Conservation (phyloP, 2,113 vertebrate species). For the Pteronura brasiliensis region DNA sequence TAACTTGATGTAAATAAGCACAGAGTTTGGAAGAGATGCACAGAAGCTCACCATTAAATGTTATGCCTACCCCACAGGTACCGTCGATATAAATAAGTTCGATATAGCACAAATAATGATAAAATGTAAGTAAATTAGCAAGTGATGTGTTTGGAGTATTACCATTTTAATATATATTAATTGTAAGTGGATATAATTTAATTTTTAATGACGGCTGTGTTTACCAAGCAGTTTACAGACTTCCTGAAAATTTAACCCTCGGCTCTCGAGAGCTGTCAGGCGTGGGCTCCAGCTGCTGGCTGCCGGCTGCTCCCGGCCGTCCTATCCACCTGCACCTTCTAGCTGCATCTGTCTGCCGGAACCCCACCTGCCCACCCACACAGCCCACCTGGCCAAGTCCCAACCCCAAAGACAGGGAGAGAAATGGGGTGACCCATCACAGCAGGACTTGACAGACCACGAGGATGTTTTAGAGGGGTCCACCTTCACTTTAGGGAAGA, state of each 20-base stretch:
- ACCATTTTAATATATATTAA: neutral
- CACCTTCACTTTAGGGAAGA: neutral
- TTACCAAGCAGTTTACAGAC: neutral
- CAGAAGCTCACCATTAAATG: no score
- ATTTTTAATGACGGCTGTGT: neutral
- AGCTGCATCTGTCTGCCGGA: neutral
- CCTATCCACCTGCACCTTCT: neutral
- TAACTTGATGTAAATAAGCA: neutral
- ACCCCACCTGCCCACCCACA: neutral
- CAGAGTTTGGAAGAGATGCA: neutral
- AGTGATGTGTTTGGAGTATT: neutral
- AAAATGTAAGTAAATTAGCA: neutral
- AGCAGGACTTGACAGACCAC: neutral
- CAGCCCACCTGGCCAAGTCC: neutral
- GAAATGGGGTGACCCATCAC: neutral
- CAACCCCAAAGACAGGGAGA: neutral
- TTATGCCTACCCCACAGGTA: neutral
- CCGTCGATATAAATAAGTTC: neutral
- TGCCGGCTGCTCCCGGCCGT: no score
- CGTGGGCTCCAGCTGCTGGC: rapidly evolving
- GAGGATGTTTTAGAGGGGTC: neutral
- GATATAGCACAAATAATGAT: neutral
- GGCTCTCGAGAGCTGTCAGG: neutral
- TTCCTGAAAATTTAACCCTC: neutral
- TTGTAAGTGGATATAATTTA: neutral